Conservation (phyloP, 2,113 vertebrate genomes). For the Ailuropoda melanoleuca region DNA sequence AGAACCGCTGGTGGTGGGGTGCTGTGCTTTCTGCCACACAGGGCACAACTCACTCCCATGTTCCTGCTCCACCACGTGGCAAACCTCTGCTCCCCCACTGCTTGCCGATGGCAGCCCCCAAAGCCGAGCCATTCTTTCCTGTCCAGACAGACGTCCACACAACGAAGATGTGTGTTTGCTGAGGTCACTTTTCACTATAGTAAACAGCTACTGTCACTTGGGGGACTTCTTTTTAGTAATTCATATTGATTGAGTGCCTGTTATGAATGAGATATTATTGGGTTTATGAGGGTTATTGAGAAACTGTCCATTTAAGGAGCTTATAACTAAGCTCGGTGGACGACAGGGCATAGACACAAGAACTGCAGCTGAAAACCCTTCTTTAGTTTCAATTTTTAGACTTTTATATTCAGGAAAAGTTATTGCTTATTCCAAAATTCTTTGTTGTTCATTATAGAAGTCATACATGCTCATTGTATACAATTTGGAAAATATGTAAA, state of each 20-base stretch:
- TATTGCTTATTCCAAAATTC: background rate
- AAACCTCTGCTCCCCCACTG: background rate
- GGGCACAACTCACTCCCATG: background rate
- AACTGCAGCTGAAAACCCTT: background rate
- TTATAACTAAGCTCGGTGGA: background rate
- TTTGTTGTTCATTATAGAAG: conserved; percentile 15
- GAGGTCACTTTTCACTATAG: background rate
- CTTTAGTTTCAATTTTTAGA: conserved; percentile 10
- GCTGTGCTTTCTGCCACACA: background rate
- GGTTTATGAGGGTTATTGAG: conserved; percentile 36
- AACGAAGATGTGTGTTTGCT: background rate
- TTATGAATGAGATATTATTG: background rate
- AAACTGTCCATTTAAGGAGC: background rate
- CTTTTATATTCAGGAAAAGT: background rate
- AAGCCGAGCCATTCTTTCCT: background rate
- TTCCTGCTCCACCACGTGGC: rapidly evolving
- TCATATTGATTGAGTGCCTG: background rate
- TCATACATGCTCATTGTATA: background rate
- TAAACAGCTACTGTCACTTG: background rate
- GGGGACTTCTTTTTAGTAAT: background rate
- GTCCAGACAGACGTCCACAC: background rate
- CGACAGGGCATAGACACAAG: background rate
- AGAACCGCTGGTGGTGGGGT: background rate
- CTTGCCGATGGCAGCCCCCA: background rate
- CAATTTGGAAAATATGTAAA: conserved; percentile 11